Conservation (phyloP, 2,888 invertebrate species). For the Cerastoderma edule region DNA sequence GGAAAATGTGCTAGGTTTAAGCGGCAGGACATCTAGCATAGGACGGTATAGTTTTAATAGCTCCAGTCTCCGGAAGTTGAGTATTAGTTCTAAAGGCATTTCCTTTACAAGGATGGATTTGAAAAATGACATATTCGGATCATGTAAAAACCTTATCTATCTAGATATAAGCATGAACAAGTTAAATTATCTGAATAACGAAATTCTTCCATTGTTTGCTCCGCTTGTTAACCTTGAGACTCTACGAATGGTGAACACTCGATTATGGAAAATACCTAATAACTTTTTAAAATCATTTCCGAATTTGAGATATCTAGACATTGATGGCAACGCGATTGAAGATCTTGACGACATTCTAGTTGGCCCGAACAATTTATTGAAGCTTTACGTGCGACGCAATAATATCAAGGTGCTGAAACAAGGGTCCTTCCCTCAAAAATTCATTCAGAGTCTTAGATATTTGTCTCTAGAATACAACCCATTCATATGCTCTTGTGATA, state of each 20-base stretch:
- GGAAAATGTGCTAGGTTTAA: neutral
- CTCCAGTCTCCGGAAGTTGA: neutral
- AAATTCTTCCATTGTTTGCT: slow-evolving; percentile 5
- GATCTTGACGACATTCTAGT: neutral
- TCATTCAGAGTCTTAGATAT: neutral
- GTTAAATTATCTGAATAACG: neutral
- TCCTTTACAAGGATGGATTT: neutral
- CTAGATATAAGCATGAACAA: slow-evolving; percentile 8
- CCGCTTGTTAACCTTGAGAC: slow-evolving; percentile 13
- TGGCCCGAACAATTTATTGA: neutral
- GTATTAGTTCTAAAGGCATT: neutral
- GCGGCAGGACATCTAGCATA: too few relatives aligned
- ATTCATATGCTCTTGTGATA: slow-evolving; percentile 28
- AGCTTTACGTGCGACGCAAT: slow-evolving; percentile 7
- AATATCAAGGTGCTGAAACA: slow-evolving; percentile 4
- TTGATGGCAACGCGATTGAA: slow-evolving; percentile 12
- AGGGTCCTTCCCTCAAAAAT: slow-evolving; percentile 6
- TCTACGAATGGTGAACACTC: neutral
- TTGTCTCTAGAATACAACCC: slow-evolving; percentile 26
- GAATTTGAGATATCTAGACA: slow-evolving; percentile 2
- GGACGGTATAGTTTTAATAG: slow-evolving; percentile 2
- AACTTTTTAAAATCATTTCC: neutral
- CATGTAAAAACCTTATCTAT: neutral
- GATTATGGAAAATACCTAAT: slow-evolving; percentile 4
- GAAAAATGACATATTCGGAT: neutral